Conservation (phyloP, 2,797 vertebrate genomes). For the Avahi laniger region DNA sequence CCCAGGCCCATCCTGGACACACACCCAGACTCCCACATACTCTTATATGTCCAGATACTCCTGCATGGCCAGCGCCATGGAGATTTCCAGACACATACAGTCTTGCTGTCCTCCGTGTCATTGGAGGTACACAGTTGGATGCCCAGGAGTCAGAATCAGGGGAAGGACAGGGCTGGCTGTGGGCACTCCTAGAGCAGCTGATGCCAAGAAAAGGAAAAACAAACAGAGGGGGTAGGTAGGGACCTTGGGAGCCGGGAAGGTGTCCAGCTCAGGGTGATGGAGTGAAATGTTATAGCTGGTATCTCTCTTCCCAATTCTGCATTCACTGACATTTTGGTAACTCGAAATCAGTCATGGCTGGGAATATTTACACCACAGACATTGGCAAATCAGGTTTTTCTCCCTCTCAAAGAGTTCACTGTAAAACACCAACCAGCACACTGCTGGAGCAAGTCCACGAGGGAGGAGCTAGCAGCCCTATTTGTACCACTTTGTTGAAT, state of each 20-base stretch:
- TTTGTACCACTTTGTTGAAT: neutral
- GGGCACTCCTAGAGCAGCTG: neutral
- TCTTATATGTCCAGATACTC: neutral
- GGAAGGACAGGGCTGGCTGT: neutral
- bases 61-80: neutral
- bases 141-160: neutral
- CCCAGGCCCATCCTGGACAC: neutral
- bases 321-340: neutral
- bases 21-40: neutral
- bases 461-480: neutral
- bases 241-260: neutral
- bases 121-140: neutral
- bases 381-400: neutral
- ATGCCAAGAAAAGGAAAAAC: neutral
- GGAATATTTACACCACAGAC: conserved; percentile 12
- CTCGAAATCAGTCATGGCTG: neutral
- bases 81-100: neutral
- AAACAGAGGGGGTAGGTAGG: neutral
- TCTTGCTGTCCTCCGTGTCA: neutral
- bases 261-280: neutral
- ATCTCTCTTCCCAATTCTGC: neutral
- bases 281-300: neutral
- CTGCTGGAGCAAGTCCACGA: neutral
- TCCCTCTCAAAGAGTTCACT: neutral
- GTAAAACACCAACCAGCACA: neutral